phyloP scores from a whole-genome alignment of 2,113 vertebrate genomes.

The Hassar affinis region DNA sequence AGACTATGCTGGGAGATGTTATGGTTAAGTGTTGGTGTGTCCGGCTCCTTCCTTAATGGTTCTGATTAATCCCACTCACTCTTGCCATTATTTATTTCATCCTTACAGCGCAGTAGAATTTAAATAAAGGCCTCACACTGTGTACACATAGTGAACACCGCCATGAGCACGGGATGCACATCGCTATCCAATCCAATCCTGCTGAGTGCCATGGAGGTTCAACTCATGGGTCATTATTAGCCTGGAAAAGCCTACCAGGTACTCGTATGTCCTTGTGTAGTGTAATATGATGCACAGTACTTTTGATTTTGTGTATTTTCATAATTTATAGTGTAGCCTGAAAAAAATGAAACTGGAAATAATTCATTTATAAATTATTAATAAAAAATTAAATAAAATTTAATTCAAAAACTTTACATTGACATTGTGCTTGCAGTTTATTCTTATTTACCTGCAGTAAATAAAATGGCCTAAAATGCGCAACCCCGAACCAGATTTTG shows the following conservation, averaged over 20 bases:
- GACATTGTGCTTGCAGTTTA: neutral
- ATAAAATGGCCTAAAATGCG: neutral
- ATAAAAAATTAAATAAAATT: neutral
- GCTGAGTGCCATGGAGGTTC: neutral
- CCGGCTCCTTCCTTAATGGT: neutral
- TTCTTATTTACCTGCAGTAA: neutral
- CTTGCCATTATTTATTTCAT: neutral
- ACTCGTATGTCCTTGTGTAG: neutral
- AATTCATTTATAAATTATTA: neutral
- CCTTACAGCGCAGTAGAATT: neutral
- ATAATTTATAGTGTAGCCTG: neutral
- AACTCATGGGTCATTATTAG: neutral
- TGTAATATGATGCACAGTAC: neutral
- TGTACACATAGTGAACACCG: neutral
- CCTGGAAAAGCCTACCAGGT: neutral
- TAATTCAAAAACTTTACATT: too few species aligned
- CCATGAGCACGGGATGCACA: neutral
- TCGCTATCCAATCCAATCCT: neutral
- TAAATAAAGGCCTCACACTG: neutral
- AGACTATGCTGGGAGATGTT: neutral
- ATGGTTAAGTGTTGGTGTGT: neutral
- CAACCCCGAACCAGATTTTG: neutral
- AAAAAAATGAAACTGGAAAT: neutral
- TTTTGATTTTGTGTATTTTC: neutral
- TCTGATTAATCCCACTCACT: neutral